Conservation (phyloP, 1,140 invertebrate species). For the Ceratina japonica region DNA sequence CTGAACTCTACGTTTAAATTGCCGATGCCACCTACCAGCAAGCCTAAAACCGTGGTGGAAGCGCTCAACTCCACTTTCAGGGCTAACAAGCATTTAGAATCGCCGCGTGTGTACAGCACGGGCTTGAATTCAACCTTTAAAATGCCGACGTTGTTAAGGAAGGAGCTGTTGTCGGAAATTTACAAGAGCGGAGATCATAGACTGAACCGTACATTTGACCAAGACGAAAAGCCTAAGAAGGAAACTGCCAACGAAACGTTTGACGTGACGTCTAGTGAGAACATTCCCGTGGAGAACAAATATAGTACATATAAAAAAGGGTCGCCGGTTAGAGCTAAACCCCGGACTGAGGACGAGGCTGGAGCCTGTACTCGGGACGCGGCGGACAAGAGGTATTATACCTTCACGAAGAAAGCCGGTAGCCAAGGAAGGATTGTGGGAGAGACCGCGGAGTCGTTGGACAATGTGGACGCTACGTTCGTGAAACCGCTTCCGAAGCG, state of each 20-base stretch:
- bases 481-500: conserved; percentile 48
- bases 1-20: conserved; percentile 51
- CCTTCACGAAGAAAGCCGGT: conserved; percentile 61
- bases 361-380: conserved; percentile 10
- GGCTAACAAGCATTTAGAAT: conserved; percentile 20
- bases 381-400: conserved; percentile 58
- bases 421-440: conserved; percentile 45
- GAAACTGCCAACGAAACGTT: conserved; percentile 18
- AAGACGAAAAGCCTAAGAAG: conserved; percentile 30
- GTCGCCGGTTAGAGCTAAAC: conserved; percentile 3
- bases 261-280: conserved; percentile 22
- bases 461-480: conserved; percentile 50
- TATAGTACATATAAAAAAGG: conserved; percentile 68
- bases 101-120: background rate
- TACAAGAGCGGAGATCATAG: conserved; percentile 56
- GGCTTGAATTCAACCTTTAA: conserved; percentile 28
- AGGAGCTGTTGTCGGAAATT: conserved; percentile 67
- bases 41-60: no score
- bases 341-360: background rate
- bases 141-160: conserved; percentile 56
- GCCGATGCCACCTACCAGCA: background rate
- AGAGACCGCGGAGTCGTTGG: conserved; percentile 32
- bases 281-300: conserved; percentile 47
- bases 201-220: conserved; percentile 63
- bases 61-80: background rate